Evolutionary conservation across 1,140 invertebrate species (phyloP).

Genomic region (Stratiolaelaps scimitus): DNA sequence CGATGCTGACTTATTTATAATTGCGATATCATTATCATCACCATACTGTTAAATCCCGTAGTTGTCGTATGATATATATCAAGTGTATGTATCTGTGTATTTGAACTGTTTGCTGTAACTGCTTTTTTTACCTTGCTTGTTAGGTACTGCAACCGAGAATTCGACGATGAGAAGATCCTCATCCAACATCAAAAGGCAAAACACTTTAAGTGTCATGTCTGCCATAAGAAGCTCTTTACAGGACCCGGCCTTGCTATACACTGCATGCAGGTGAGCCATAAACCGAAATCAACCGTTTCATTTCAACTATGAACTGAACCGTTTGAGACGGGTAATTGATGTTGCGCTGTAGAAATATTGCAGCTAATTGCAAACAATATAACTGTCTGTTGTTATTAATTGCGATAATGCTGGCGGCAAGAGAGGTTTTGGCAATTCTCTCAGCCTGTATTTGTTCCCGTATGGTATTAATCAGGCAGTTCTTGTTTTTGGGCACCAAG

Average conservation of each 20-base stretch:
- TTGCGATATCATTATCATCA: too few species aligned
- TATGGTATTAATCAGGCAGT: too few species aligned
- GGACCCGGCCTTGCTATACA: conserved; percentile 96
- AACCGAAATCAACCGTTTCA: conserved; percentile 22
- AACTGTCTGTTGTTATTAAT: conserved; percentile 30
- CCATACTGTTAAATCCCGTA: too few species aligned
- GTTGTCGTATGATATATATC: neutral
- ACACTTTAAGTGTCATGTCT: conserved; percentile 99
- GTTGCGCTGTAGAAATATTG: too few species aligned
- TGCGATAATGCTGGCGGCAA: too few species aligned
- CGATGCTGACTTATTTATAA: too few species aligned
- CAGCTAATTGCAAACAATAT: conserved; percentile 27
- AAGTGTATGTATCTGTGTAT: neutral
- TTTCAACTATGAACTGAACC: neutral
- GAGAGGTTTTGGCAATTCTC: too few species aligned
- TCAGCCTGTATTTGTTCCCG: too few species aligned
- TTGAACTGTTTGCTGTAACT: neutral
- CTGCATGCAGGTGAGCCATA: conserved; percentile 97
- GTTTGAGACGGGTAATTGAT: neutral
- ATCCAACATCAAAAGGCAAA: conserved; percentile 99
- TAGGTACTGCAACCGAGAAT: conserved; percentile 99
- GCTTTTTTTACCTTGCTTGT: conserved; percentile 31
- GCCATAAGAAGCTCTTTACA: conserved; percentile 98
- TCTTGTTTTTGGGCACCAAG: too few species aligned
- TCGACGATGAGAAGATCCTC: conserved; percentile 99